phyloP scores from a whole-genome alignment of 2,113 vertebrate species.

The Pampusana beccarii region DNA sequence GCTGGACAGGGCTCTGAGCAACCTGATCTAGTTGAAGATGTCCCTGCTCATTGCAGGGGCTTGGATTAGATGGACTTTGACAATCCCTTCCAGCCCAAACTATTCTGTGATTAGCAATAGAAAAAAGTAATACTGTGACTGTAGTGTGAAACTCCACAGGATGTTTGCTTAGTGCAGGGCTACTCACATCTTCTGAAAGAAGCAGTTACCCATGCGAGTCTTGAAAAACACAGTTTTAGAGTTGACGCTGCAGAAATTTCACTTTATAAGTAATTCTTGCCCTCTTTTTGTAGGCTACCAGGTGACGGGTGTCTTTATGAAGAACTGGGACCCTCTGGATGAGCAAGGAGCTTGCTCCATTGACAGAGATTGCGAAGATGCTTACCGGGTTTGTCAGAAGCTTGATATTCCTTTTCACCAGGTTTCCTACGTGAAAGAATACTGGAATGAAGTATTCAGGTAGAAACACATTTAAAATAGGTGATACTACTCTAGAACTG shows the following conservation, averaged over 20 bases:
- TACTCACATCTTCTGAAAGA: rapidly evolving
- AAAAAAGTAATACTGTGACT: rapidly evolving
- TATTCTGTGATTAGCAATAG: too few species aligned
- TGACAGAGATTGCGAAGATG: slow-evolving; percentile 93
- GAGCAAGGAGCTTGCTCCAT: slow-evolving; percentile 83
- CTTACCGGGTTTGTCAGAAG: slow-evolving; percentile 83
- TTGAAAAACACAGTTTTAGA: background rate
- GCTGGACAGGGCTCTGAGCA: too few species aligned
- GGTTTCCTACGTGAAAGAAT: slow-evolving; percentile 93
- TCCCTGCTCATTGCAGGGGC: too few species aligned
- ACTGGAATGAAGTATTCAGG: slow-evolving; percentile 97
- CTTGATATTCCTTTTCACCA: slow-evolving; percentile 93
- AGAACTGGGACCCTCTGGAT: slow-evolving; percentile 93
- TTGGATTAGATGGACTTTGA: too few species aligned
- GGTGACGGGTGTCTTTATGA: slow-evolving; percentile 95
- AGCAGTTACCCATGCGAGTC: rapidly evolving
- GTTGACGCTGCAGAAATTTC: background rate
- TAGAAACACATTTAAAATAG: slow-evolving; percentile 13
- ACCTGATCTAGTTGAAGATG: too few species aligned
- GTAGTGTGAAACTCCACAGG: rapidly evolving
- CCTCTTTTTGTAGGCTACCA: slow-evolving; percentile 79
- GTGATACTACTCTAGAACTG: rapidly evolving
- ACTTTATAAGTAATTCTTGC: rapidly evolving
- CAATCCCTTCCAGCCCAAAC: too few species aligned
- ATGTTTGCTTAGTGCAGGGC: rapidly evolving